phyloP scores from a whole-genome alignment of 2,888 invertebrate genomes.

The Leptinotarsa juncta region DNA sequence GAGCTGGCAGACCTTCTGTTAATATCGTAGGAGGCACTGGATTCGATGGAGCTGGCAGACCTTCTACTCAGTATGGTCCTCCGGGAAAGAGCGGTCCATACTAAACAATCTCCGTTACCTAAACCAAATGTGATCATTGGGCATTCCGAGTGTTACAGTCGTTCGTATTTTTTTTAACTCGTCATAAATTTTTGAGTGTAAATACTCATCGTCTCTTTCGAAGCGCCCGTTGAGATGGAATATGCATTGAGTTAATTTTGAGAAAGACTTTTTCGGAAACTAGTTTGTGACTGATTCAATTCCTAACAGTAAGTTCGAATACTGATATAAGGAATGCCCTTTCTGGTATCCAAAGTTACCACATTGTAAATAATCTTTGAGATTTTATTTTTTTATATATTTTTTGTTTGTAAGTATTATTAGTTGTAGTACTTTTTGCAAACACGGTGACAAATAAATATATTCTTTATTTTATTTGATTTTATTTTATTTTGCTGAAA shows the following conservation, averaged over 20 bases:
- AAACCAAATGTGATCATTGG: slow-evolving; percentile 39
- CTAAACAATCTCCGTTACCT: slow-evolving; percentile 45
- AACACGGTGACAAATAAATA: slow-evolving; percentile 54
- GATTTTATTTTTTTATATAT: slow-evolving; percentile 32
- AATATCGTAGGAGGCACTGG: slow-evolving; percentile 27
- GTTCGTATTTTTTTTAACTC: slow-evolving; percentile 18
- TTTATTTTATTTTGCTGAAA: background rate
- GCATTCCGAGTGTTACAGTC: slow-evolving; percentile 16
- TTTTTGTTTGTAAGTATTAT: slow-evolving; percentile 35
- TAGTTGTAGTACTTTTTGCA: slow-evolving; percentile 41
- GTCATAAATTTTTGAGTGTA: background rate
- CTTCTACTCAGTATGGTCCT: slow-evolving; percentile 60
- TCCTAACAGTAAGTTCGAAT: background rate
- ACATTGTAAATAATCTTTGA: slow-evolving; percentile 44
- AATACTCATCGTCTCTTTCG: background rate
- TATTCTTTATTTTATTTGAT: slow-evolving; percentile 32
- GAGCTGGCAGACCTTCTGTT: slow-evolving; percentile 63
- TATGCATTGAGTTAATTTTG: background rate
- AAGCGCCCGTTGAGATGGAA: background rate
- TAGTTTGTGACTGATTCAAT: background rate
- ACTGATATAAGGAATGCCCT: background rate
- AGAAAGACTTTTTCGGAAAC: background rate
- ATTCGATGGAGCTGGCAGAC: slow-evolving; percentile 62
- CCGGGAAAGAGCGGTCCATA: slow-evolving; percentile 64
- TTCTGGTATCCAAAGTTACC: slow-evolving; percentile 21